Conservation (phyloP, 2,797 vertebrate species). For the Dendrocincla fuliginosa region DNA sequence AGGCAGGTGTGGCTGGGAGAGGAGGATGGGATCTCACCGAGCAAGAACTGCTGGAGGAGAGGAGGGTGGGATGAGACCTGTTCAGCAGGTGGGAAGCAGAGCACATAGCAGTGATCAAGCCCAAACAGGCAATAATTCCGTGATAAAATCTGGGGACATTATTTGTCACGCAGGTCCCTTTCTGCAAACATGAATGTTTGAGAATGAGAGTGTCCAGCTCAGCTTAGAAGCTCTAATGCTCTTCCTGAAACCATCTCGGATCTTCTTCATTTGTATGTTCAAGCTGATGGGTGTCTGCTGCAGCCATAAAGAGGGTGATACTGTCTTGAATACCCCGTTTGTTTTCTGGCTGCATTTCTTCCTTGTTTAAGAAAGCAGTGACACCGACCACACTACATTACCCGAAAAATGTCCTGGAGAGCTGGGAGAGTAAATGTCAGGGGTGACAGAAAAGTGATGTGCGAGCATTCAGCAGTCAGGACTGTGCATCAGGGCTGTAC, state of each 20-base stretch:
- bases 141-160: neutral
- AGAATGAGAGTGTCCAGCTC: neutral
- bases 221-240: neutral
- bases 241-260: neutral
- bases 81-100: neutral
- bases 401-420: neutral
- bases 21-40: neutral
- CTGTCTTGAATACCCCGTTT: neutral
- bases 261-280: neutral
- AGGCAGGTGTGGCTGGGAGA: rapidly evolving
- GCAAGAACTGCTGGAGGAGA: neutral
- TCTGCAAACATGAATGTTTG: neutral
- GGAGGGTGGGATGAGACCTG: neutral
- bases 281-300: neutral
- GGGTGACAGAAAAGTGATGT: neutral
- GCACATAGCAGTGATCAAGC: rapidly evolving
- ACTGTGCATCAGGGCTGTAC: neutral
- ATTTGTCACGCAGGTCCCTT: neutral
- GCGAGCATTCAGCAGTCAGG: neutral
- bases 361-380: neutral
- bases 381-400: neutral
- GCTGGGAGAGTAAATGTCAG: neutral
- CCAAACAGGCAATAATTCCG: neutral
- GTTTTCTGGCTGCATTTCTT: slow-evolving; percentile 34
- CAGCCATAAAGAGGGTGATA: neutral